Base-by-base conservation (phyloP, 1,140 invertebrate genomes). In the Rhynchophorus ferrugineus region DNA sequence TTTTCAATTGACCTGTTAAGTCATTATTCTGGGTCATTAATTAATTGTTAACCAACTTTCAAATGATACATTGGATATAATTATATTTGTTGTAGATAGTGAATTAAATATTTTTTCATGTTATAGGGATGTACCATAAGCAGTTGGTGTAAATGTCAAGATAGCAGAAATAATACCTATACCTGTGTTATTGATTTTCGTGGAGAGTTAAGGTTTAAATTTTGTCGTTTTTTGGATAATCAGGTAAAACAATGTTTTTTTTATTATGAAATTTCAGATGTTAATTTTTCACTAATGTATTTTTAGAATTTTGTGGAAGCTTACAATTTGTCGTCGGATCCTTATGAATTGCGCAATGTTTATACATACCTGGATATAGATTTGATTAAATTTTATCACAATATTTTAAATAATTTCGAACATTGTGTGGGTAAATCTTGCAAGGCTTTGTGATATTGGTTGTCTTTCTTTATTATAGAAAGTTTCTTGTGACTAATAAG, bases 151-250 rank as follows among this genome's bases (percentile, higher is more conserved):
- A 90, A 91, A 64, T 92, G 89, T 63, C 80, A 91, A 70, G 89
- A 91, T 68, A 69, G 80, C 0, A 75, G 64, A 60, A 94, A 94
- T 64, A 94, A 94, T 63, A 91, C 90, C 0, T 94, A 82, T 61
- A 71, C 71, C 0, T 95, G 91, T 65, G 54, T 92, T 3, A 69
- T 87, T 41, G 76, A 79, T 49, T 57, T 87, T 19, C 67, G 71
- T 1, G 54, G 75, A 33, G 17, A 64, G 1, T 58, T 65, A 29
- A 78, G 87, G 63, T 77, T 80, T 53, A 78, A 91, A 53, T 91
- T 83, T 60, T 93, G 90, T 64, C 61, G 77, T 49, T 89, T 92
- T 68, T 66, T 74, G 19, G 87, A 92, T 66, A 55, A 75, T 35
- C 72, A 87, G 74, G 87, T 89, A 75, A 62, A 46, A 29, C 36